phyloP scores from a whole-genome alignment of 2,797 vertebrate genomes.

The Dermochelys coriacea region DNA sequence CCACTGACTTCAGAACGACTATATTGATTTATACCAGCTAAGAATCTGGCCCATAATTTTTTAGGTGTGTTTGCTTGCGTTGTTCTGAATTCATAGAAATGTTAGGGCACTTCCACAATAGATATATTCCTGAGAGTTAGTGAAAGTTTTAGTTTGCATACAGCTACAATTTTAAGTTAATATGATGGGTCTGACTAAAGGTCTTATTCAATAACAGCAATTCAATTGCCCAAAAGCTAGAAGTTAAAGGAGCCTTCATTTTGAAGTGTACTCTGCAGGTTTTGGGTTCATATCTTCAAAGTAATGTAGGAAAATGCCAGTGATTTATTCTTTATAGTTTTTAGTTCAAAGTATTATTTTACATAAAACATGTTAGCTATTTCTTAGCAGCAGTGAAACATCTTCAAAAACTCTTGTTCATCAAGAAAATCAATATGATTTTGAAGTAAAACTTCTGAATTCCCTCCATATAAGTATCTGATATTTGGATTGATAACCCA shows the following conservation, averaged over 20 bases:
- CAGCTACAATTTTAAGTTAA: slow-evolving; percentile 67
- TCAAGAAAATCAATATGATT: slow-evolving; percentile 69
- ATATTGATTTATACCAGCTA: background rate
- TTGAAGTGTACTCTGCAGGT: slow-evolving; percentile 76
- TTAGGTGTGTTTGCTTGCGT: background rate
- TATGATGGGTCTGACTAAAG: slow-evolving; percentile 78
- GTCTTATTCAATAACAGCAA: slow-evolving; percentile 76
- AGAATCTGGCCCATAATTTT: background rate
- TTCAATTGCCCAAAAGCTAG: slow-evolving; percentile 73
- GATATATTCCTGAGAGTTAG: slow-evolving; percentile 22
- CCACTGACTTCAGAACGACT: background rate
- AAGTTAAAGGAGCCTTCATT: slow-evolving; percentile 65
- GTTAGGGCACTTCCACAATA: background rate
- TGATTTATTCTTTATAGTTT: slow-evolving; percentile 81
- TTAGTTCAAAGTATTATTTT: slow-evolving; percentile 83
- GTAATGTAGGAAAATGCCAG: slow-evolving; percentile 70
- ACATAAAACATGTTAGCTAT: slow-evolving; percentile 78
- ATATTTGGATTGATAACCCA: slow-evolving; percentile 69
- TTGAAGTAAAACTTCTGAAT: slow-evolving; percentile 77
- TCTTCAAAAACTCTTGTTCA: slow-evolving; percentile 70
- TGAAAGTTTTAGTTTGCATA: slow-evolving; percentile 61
- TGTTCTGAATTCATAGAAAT: background rate
- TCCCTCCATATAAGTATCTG: slow-evolving; percentile 67
- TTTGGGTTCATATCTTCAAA: slow-evolving; percentile 75
- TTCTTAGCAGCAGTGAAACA: slow-evolving; percentile 73